phyloP scores from a whole-genome alignment of 2,888 invertebrate genomes.

The Hypsopygia costalis region DNA sequence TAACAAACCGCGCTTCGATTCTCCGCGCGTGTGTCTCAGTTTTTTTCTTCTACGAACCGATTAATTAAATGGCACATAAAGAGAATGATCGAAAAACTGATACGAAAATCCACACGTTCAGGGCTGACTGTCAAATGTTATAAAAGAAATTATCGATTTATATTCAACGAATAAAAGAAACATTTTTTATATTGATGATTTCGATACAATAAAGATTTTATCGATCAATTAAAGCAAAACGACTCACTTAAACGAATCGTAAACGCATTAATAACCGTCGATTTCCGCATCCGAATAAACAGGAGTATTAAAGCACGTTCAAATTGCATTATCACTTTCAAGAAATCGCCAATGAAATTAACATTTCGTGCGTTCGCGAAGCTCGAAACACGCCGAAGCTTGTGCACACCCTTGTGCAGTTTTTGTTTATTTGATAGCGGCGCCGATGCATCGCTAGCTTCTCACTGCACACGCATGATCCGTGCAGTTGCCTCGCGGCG shows the following conservation, averaged over 20 bases:
- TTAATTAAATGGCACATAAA: conserved; percentile 59
- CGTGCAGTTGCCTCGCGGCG: conserved; percentile 62
- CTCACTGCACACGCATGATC: conserved; percentile 55
- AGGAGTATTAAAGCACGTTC: conserved; percentile 20
- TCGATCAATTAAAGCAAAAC: conserved; percentile 1
- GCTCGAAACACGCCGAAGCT: conserved; percentile 41
- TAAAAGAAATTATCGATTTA: conserved; percentile 1
- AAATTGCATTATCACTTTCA: conserved; percentile 36
- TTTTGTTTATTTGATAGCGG: conserved; percentile 76
- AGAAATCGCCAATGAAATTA: conserved; percentile 48
- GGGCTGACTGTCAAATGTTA: conserved; percentile 7
- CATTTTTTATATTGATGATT: not conserved
- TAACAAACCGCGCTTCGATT: conserved; percentile 54
- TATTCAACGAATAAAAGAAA: no score
- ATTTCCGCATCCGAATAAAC: conserved; percentile 26
- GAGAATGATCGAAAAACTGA: conserved; percentile 43
- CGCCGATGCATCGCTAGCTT: conserved; percentile 60
- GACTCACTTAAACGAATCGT: not conserved
- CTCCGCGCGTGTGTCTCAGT: conserved; percentile 44
- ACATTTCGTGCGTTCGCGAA: conserved; percentile 35
- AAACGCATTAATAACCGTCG: conserved; percentile 15
- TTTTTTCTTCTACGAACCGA: conserved; percentile 38
- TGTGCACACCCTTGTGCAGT: conserved; percentile 52
- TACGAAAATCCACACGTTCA: conserved; percentile 31
- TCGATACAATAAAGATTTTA: conserved; percentile 2